Evolutionary conservation across 2,797 vertebrate genomes (phyloP), one percentile per base, ranked within the genome.

Genomic region (Channallabes apus): DNA sequence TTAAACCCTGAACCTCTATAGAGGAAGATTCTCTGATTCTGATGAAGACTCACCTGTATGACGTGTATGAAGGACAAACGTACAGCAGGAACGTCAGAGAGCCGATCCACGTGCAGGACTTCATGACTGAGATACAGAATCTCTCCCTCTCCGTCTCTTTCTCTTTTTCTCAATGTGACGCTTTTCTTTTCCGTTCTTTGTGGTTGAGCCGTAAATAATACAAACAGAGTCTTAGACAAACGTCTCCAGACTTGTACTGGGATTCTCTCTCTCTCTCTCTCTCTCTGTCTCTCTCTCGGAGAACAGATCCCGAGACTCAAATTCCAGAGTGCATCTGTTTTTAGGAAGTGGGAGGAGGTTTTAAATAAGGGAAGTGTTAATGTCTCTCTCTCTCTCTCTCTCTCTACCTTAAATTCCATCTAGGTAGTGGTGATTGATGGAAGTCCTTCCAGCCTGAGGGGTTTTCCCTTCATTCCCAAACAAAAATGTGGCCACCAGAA

Each of bases 251-350:
- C 82, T 80, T 68, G 65, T 68, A 58, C 81, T 86, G 80, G 56
- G 61, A 65, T 61, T 61, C 59, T 80, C 77, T 78, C 78, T 71
- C 79, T 64, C 65, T 77, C 82, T 56, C 80, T 80, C 71, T 83
- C 73, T 79, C 80, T 86, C 59, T 78, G 84, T 58, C 83, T 82
- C 71, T 41, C 84, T 72, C 71, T 62, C 85, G 7, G 41, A 46
- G 41, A 46, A 46, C 41, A 46, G 41, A 46, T 46, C 87, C 85
- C 87, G 87, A 87, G 24, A 71, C 82, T 92, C 88, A 93, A 93
- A 93, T 93, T 93, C 92, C 93, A 93, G 92, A 91, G 91, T 94
- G 91, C 91, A 92, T 93, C 90, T 92, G 91, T 91, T 91, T 92
- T 91, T 85, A 86, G 88, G 91, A 85, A 83, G 90, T 87, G 89